Evolutionary conservation across 2,888 invertebrate genomes (phyloP).

Genomic region (Pristionchus arcanus): DNA sequence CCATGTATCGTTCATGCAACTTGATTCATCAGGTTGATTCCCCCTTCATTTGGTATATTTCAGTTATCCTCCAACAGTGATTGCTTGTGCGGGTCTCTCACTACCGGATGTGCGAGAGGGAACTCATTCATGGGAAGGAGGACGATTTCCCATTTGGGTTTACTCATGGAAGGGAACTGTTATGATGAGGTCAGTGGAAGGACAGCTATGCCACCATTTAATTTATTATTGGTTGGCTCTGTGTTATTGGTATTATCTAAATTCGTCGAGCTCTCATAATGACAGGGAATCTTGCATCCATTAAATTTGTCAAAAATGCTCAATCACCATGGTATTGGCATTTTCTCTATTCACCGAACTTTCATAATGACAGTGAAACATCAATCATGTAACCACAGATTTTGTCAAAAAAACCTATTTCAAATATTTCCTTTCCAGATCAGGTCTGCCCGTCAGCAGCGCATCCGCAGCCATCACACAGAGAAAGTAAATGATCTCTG

Average conservation of each 20-base stretch:
- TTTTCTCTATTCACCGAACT: not conserved
- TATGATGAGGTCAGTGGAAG: not conserved
- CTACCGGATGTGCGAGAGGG: slow-evolving; percentile 58
- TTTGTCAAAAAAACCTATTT: not conserved
- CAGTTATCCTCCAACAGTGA: slow-evolving; percentile 67
- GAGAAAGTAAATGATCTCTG: not conserved
- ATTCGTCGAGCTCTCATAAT: not conserved
- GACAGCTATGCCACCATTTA: no score
- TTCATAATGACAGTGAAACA: not conserved
- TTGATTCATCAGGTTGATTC: not conserved
- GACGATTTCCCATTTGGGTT: slow-evolving; percentile 50
- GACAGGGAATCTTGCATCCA: not conserved
- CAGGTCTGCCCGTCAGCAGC: slow-evolving; percentile 9
- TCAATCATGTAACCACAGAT: not conserved
- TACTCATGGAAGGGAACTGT: slow-evolving; percentile 44
- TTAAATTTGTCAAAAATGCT: not conserved
- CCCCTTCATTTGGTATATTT: not conserved
- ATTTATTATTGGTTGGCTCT: no score
- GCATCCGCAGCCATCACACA: slow-evolving; percentile 22
- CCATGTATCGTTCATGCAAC: not conserved
- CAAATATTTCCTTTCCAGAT: slow-evolving; percentile 24
- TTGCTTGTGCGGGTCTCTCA: slow-evolving; percentile 58
- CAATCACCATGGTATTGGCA: no score
- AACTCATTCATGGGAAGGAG: slow-evolving; percentile 43
- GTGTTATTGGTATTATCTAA: no score